These are phyloP conservation scores for Malurus alboscapulatus DNA, from an alignment of 2,113 vertebrate genomes.

Conservation along the genomic window DNA sequence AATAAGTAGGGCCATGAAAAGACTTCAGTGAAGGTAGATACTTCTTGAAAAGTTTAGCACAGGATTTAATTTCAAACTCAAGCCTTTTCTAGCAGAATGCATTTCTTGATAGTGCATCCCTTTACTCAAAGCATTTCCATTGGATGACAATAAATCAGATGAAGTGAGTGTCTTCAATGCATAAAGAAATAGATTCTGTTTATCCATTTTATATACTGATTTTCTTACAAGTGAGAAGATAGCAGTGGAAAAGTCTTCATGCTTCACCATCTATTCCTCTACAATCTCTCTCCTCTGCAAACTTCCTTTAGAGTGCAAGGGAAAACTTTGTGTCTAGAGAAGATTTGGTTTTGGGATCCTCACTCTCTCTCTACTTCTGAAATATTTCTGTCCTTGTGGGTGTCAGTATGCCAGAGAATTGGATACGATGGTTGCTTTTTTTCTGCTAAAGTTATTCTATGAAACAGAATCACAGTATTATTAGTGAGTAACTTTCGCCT, in stretches of 20 bases:
- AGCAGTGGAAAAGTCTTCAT: neutral
- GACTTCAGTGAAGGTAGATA: constrained; percentile 65
- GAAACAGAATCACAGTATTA: neutral
- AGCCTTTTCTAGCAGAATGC: constrained; percentile 41
- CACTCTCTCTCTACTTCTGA: neutral
- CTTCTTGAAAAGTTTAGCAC: constrained; percentile 70
- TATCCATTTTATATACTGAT: neutral
- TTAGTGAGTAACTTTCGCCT: neutral
- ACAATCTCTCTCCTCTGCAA: neutral
- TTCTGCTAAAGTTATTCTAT: neutral
- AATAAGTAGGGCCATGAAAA: constrained; percentile 74
- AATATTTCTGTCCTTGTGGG: neutral
- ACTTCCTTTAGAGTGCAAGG: neutral
- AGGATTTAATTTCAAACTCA: constrained; percentile 67
- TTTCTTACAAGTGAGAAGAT: constrained; percentile 19
- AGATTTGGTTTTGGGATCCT: neutral
- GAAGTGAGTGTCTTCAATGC: constrained; percentile 1
- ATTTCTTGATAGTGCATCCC: constrained; percentile 24
- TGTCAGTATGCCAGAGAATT: neutral
- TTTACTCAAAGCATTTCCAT: neutral
- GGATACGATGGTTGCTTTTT: neutral
- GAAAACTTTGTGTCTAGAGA: neutral
- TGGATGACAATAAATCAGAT: constrained; percentile 17
- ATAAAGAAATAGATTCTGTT: neutral
- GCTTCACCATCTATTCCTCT: neutral